Conservation (phyloP, 2,888 invertebrate genomes). For the Pachliopta kotzebuea region DNA sequence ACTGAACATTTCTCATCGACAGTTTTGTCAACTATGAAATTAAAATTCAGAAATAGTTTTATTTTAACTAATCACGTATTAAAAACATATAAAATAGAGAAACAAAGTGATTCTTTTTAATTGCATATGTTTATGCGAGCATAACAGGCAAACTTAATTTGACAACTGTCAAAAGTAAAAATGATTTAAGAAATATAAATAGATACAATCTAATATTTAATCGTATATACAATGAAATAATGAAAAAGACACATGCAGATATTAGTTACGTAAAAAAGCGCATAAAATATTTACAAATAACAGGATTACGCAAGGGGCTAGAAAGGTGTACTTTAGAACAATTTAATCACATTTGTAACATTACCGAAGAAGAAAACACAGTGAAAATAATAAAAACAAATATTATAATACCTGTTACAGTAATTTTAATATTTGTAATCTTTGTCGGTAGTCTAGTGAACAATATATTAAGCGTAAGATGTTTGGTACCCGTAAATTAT, state of each 20-base stretch:
- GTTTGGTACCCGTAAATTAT: slow-evolving; percentile 91
- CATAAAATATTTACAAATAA: slow-evolving; percentile 50
- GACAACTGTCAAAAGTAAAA: slow-evolving; percentile 22
- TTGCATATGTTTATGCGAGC: neutral
- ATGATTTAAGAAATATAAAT: slow-evolving; percentile 3
- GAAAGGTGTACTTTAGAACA: slow-evolving; percentile 44
- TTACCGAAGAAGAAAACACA: slow-evolving; percentile 40
- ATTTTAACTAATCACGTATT: neutral
- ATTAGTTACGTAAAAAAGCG: slow-evolving; percentile 20
- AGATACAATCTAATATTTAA: slow-evolving; percentile 13
- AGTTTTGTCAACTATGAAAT: too few relatives aligned
- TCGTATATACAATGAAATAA: slow-evolving; percentile 28
- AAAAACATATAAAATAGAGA: neutral
- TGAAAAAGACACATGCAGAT: slow-evolving; percentile 29
- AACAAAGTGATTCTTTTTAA: neutral
- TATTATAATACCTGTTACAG: slow-evolving; percentile 43
- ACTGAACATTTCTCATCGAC: neutral
- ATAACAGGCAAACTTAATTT: slow-evolving; percentile 9
- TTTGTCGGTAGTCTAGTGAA: slow-evolving; percentile 46
- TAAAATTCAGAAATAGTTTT: too few relatives aligned
- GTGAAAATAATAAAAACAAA: slow-evolving; percentile 43
- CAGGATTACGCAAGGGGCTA: slow-evolving; percentile 54
- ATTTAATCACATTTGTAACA: slow-evolving; percentile 51
- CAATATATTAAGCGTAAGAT: slow-evolving; percentile 82
- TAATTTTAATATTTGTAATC: slow-evolving; percentile 46